Base-by-base conservation (phyloP, 2,113 vertebrate species). In the Progne subis region DNA sequence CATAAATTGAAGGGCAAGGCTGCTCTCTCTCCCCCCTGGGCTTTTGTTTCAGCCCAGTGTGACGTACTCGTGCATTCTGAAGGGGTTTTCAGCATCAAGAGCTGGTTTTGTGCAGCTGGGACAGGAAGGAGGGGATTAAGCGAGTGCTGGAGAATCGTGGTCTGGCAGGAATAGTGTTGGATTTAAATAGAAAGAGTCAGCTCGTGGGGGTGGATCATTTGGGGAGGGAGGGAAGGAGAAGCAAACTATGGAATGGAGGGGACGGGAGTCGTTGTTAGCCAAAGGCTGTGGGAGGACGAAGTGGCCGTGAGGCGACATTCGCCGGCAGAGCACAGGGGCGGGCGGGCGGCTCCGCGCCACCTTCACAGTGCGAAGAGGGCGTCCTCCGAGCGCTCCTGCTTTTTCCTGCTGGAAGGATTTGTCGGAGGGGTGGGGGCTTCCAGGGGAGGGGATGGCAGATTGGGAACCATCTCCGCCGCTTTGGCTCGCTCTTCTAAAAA, bases 401-500 rank as follows among this genome's bases (percentile, higher is more conserved):
- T 99, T 98, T 99, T 99, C 94, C 98, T 98, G 96, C 94, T 60
- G 20, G 98, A 67, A 34, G 98, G 97, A 53, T 96, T 96, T 16
- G 97, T 93, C 1, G 98, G 97, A 23, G 96, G 93, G 46, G 94
- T 49, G 1, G 98, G 98, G 43, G 98, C 97, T 55, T 98, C 99
- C 88, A 82, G 88, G 1, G 99, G 99, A 71, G 98, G 99, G 7
- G 98, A 98, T 4, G 99, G 99, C 77, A 99, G 97, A 50, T 96
- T 98, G 74, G 99, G 99, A 69, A 98, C 96, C 98, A 98, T 98
- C 96, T 99, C 99, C 11, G 98, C 99, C 9, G 99, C 99, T 98
- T 99, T 99, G 97, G 99, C 99, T 96, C 99, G 95, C 96, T 99
- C 99, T 98, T 99, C 99, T 28, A 99, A 98, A 94, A 99, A 99